Evolutionary conservation across 2,113 vertebrate species (phyloP), one percentile per base, ranked within the genome.

Genomic region (Etia nguti): DNA sequence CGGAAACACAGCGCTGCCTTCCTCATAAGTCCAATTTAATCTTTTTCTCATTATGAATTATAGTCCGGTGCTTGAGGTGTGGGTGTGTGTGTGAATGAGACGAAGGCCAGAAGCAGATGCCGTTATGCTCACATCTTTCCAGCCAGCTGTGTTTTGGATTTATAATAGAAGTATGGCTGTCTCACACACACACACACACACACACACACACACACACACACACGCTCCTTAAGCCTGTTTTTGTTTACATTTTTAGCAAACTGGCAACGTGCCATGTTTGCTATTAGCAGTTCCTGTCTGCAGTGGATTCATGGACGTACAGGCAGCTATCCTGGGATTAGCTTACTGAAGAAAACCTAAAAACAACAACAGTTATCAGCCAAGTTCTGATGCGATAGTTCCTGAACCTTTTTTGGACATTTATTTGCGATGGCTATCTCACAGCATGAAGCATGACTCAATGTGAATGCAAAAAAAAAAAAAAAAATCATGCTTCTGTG

Each of bases 1-100:
- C 22, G n/a, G 80, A 88, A 89, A 88, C 89, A 79, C 79, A 22
- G 79, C n/a, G 11, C 87, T 84, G 89, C 92, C 88, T 80, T 79
- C 82, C 89, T 90, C 91, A 81, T 90, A 86, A 94, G 73, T 89
- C 86, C 88, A 92, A 91, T 93, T 92, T 80, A 92, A 91, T 94
- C 79, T 86, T 86, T 92, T 92, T 89, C 88, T 90, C 87, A 92
- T 93, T 87, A 83, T 88, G 85, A 90, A 84, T 88, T 88, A 86
- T 84, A 65, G 62, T 87, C 50, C 80, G 24, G 62, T 43, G 68
- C 85, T 86, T 4, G 57, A 80, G 80, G 84, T 85, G 75, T 56
- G 77, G 6, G 52, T 81, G 43, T 84, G 73, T 60, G 81, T 75
- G 57, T 68, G 79, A 68, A 70, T 41, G 46, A 83, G 79, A 77